These are phyloP conservation scores for Hirundichthys speculiger DNA, from an alignment of 2,113 vertebrate genomes.

Conservation along the genomic window DNA sequence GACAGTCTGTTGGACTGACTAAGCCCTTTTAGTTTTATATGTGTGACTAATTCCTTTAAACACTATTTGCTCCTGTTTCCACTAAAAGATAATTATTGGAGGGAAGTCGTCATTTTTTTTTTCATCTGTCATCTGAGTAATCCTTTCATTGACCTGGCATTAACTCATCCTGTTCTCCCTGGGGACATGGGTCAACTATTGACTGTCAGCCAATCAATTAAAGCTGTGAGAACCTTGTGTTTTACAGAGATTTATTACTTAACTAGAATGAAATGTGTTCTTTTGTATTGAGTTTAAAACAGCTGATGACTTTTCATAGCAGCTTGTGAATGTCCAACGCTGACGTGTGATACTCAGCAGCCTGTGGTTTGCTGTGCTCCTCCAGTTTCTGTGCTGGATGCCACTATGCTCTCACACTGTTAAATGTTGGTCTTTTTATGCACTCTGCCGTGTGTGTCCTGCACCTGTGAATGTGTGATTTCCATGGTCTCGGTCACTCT, in stretches of 20 bases:
- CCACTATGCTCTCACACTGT: slow-evolving; percentile 39
- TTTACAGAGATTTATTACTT: not conserved
- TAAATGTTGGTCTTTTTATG: slow-evolving; percentile 16
- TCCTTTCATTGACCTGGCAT: slow-evolving; percentile 42
- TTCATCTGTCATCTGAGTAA: slow-evolving; percentile 34
- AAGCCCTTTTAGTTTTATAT: too few relatives aligned
- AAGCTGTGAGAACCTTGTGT: slow-evolving; percentile 20
- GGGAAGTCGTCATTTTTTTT: slow-evolving; percentile 29
- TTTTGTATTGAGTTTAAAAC: not conserved
- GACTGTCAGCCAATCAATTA: slow-evolving; percentile 42
- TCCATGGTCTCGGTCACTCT: slow-evolving; percentile 50
- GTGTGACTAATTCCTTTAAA: not conserved
- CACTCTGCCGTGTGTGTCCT: slow-evolving; percentile 1
- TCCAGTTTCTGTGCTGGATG: not conserved
- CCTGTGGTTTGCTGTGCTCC: slow-evolving; percentile 23
- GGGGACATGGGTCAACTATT: slow-evolving; percentile 38
- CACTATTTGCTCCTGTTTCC: not conserved
- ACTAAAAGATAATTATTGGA: slow-evolving; percentile 11
- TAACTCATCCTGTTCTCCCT: slow-evolving; percentile 33
- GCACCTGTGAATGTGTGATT: slow-evolving; percentile 16
- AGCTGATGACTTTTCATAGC: too few relatives aligned
- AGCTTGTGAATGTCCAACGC: too few relatives aligned
- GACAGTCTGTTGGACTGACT: too few relatives aligned
- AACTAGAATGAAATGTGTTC: slow-evolving; percentile 6
- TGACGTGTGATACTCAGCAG: not conserved